A percentile compares a stretch with the other conserved stretches of the same genome.
These are phyloP conservation scores for Protodeltote pygarga DNA, from an alignment of 2,888 invertebrate genomes.

Conservation along the genomic window DNA sequence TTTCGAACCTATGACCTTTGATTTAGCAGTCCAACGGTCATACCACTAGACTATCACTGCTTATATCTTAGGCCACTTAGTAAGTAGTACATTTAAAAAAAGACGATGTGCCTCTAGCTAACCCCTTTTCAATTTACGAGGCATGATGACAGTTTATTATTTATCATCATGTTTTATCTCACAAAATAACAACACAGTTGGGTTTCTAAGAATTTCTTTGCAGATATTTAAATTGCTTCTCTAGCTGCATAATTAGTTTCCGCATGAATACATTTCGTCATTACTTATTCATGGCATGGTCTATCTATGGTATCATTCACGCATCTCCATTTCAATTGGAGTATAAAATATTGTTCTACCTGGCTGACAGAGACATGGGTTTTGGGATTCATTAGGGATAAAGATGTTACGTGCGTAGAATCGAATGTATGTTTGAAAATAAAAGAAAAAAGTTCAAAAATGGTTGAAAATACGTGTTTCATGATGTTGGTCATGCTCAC, in stretches of 20 bases:
- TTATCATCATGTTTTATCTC: no score
- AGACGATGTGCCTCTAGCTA: no score
- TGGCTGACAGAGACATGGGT: conserved; percentile 11
- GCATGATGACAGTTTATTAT: conserved; percentile 1
- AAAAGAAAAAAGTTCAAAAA: no score
- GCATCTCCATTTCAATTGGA: conserved; percentile 22
- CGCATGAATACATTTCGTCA: conserved; percentile 37
- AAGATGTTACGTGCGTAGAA: neutral
- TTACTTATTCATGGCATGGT: conserved; percentile 45
- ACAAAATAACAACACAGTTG: no score
- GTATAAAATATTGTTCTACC: conserved; percentile 11
- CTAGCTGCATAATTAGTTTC: conserved; percentile 22
- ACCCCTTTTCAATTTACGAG: neutral
- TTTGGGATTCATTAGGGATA: conserved; percentile 8
- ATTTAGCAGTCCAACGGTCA: no score
- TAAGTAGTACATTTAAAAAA: no score
- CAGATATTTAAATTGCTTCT: conserved; percentile 21
- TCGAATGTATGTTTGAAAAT: no score
- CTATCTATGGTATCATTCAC: conserved; percentile 26
- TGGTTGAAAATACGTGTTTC: no score
- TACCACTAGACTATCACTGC: no score
- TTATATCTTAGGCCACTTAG: no score
- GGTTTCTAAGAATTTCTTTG: conserved; percentile 17
- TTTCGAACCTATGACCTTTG: no score
- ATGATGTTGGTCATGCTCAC: no score